Base-by-base conservation (phyloP, 2,888 invertebrate species). In the Eupeodes latifasciatus region DNA sequence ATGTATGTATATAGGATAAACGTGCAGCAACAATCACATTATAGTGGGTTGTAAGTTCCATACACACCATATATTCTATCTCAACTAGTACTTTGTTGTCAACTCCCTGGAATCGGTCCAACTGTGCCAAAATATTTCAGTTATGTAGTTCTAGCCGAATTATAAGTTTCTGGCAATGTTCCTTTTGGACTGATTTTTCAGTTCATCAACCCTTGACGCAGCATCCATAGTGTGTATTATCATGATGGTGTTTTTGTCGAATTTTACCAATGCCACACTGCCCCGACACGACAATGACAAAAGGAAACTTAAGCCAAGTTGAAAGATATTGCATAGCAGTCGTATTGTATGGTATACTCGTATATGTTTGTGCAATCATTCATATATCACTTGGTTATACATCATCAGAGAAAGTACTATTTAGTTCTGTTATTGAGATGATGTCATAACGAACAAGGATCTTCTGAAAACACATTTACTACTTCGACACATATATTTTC, bases 181-280 rank as follows among this genome's bases (percentile, higher is more conserved):
- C 83, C 83, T 87, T 83, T 87, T 83, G 83, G 80, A 72, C 86
- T 80, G 53, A 66, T 87, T 87, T 83, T 71, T 59, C 66, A 44
- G 82, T 82, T 64, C 66, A 81, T 78, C 77, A 81, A 76, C 71
- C 69, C 40, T 16, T 69, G 55, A 53, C 53, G 49, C 59, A 75
- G 79, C 36, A 71, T 51, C 6, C 67, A 44, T 40, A 40, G 40
- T 9, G 27, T 27, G 27, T 27, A 5, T 40, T 40, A 40, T 36
- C 27, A 36, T 16, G 16, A 44, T 76, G 44, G 36, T 27, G 47
- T 49, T 49, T 49, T 49, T 49, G 49, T 27, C 2, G n/a, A 49
- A 40, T 2, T 53, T 9, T 19, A 19, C 49, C 19, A 53, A 16
- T 69, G 34, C 69, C 69, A 69, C 34, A 49, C 7, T n/a, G 36